Evolutionary conservation across 2,113 vertebrate species (phyloP), one percentile per base, ranked within the genome.

Genomic region (Ornithorhynchus anatinus): DNA sequence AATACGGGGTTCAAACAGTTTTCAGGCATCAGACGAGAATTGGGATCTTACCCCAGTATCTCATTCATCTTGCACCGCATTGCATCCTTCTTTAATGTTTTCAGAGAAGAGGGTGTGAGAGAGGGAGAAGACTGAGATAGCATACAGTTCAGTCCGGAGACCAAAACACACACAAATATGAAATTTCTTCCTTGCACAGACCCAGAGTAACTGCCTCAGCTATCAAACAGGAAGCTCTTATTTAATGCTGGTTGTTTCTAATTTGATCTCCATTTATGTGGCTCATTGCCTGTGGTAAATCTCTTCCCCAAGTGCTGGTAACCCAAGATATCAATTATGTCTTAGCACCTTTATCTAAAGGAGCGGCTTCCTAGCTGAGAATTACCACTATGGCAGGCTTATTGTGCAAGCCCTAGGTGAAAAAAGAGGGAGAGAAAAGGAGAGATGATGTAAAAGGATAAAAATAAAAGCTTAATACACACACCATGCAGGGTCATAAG

Each of bases 191-290:
- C 71, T 71, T 48, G 52, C 6, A 39, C 27, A 72, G 20, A 12
- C 14, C 70, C 19, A 52, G 45, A 64, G 37, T 16, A 61, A 40
- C 5, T 64, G 51, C 40, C n/a, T 36, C 74, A 74, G 71, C 50
- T 75, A 60, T 56, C 50, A 62, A 48, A 70, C 43, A 67, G 48
- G 40, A 45, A 84, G 44, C 47, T 50, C 69, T 77, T 54, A 60
- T 17, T 79, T 78, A 73, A 80, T 29, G 17, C 17, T 42, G 23
- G 25, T n/a, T 69, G 38, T 44, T 65, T 77, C 40, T 60, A 40
- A 33, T 42, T 70, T 80, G 48, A 51, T 67, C 40, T 43, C 20
- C 12, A 36, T 17, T 60, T 64, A 76, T 83, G 57, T 23, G 75
- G 50, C 32, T 76, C 58, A 61, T 35, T 40, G 53, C 32, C 38